Base-by-base conservation (phyloP, 2,888 invertebrate genomes). In the Bembecia ichneumoniformis region DNA sequence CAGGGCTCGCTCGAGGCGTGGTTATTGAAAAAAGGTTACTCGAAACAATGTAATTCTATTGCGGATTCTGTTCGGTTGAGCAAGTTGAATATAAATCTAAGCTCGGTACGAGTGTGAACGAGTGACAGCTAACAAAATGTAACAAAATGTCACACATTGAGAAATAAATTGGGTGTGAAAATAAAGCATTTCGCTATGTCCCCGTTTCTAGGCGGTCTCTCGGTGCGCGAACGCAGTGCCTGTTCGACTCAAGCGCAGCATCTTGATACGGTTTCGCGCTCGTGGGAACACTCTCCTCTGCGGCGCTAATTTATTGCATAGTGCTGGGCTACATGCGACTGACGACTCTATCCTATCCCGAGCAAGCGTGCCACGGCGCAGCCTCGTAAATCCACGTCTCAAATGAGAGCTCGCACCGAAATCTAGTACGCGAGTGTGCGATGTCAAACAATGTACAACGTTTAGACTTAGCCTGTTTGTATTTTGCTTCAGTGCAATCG, bases 331-430 rank as follows among this genome's bases (percentile, higher is more conserved):
- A 77, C 82, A 82, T 74, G 77, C 77, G 75, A 78, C 78, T 84
- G 86, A 86, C 84, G 83, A 80, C 84, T 86, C 78, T 75, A 86
- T 86, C 75, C 78, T 75, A 86, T 86, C 74, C 77, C 62, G 64
- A 28, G 28, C 28, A 28, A 28, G 28, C 56, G 64, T 59, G 60
- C 62, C 62, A 60, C 53, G 59, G 64, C 64, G 65, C 66, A 65
- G 55, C 57, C 66, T 72, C 70, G 74, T 74, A 77, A 75, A 76
- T 78, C 49, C 53, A 56, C 44, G 44, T 44, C 17, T 14, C 15
- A 44, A 44, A 44, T 17, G 44, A 44, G 44, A 44, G 44, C 44
- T 16, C 53, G 53, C 52, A 52, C 52, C 63, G 62, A 63, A 70
- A 67, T 64, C 64, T 59, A 57, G 58, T 49, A 55, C 60, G 55